Evolutionary conservation across 2,888 invertebrate genomes (phyloP).

Genomic region (Plagodis pulveraria): DNA sequence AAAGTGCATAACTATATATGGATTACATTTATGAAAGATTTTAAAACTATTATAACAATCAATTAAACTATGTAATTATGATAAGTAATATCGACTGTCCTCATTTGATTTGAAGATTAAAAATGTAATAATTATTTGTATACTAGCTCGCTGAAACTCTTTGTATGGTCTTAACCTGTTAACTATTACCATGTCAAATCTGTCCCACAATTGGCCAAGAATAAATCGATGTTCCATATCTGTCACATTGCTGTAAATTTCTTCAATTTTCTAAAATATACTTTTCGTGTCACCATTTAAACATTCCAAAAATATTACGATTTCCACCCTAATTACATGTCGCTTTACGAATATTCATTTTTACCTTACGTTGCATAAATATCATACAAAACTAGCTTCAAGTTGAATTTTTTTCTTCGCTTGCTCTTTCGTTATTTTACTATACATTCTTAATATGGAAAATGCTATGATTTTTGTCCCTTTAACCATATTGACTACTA

Average conservation of each 20-base stretch:
- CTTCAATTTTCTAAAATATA: conserved; percentile 13
- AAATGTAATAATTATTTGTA: neutral
- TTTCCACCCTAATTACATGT: conserved; percentile 15
- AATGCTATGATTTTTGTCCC: too few species aligned
- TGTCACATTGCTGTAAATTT: conserved; percentile 7
- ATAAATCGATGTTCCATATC: conserved; percentile 14
- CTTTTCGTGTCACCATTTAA: conserved; percentile 26
- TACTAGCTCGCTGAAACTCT: conserved; percentile 9
- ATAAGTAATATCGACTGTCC: neutral
- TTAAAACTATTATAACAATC: conserved; percentile 23
- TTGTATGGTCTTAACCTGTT: neutral
- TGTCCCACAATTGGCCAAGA: conserved; percentile 8
- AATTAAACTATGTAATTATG: conserved; percentile 12
- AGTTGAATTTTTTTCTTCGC: conserved; percentile 5
- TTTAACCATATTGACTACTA: neutral
- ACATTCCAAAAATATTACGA: conserved; percentile 40
- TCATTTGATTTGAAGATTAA: conserved; percentile 3
- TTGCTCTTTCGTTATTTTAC: neutral
- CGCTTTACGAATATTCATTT: conserved; percentile 11
- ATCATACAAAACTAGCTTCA: conserved; percentile 21
- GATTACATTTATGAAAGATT: conserved; percentile 18
- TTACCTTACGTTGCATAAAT: conserved; percentile 10
- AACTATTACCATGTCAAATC: conserved; percentile 2
- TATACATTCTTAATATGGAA: neutral
- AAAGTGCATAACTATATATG: conserved; percentile 23